Evolutionary conservation across 2,888 invertebrate species (phyloP).

Genomic region (Salpingus planirostris): DNA sequence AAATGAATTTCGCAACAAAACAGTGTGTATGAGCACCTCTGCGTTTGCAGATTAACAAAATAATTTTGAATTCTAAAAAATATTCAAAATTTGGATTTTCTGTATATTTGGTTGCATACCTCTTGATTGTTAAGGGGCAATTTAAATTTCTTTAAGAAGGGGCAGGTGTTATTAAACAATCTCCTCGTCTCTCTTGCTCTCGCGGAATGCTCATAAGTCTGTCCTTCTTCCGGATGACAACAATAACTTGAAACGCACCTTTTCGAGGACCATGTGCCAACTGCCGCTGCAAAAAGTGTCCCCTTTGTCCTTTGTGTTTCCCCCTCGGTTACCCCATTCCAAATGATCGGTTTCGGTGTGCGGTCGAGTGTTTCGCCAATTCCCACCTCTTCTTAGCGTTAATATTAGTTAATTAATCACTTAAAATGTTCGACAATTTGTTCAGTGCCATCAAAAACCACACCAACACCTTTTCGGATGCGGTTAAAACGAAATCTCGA

Average conservation of each 20-base stretch:
- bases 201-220: constrained; percentile 1
- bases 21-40: too few relatives aligned
- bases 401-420: not conserved
- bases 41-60: too few relatives aligned
- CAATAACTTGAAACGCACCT: constrained; percentile 15
- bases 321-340: too few relatives aligned
- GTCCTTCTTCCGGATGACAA: constrained; percentile 13
- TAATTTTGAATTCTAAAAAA: too few relatives aligned
- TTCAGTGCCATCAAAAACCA: constrained; percentile 41
- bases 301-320: too few relatives aligned
- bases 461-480: constrained; percentile 40
- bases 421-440: constrained; percentile 44
- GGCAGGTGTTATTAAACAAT: constrained; percentile 12
- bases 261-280: constrained; percentile 20
- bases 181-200: constrained; percentile 6
- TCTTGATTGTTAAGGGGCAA: too few relatives aligned
- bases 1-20: too few relatives aligned
- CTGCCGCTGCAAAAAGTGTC: constrained; percentile 1
- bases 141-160: too few relatives aligned
- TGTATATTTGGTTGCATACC: too few relatives aligned
- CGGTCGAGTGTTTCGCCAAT: not conserved
- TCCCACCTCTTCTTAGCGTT: not conserved
- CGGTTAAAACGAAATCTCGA: constrained; percentile 36
- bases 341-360: too few relatives aligned
- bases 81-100: too few relatives aligned